Percentiles rank a stretch among this genome's conserved stretches.
These are phyloP conservation scores for Papio anubis DNA, from an alignment of 2,113 vertebrate genomes.

Conservation along the genomic window DNA sequence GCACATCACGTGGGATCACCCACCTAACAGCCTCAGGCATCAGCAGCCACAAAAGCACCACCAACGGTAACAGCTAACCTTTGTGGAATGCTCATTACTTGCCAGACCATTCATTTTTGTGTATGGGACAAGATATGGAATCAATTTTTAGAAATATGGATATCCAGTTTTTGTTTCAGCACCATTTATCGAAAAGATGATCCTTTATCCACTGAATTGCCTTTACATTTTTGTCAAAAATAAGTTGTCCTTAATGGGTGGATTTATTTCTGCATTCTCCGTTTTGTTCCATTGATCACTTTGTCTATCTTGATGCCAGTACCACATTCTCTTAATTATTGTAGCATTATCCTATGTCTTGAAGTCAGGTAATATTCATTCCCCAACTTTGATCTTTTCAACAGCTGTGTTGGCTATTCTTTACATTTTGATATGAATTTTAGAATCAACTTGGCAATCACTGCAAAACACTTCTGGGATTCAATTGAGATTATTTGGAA, in stretches of 20 bases:
- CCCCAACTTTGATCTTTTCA: background rate
- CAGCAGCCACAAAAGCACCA: too few species aligned
- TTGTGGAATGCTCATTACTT: too few species aligned
- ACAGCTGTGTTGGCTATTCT: background rate
- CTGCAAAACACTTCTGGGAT: background rate
- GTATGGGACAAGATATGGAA: background rate
- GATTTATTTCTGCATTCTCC: background rate
- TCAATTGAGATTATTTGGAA: background rate
- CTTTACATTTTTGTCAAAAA: background rate
- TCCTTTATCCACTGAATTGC: background rate
- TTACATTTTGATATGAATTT: background rate
- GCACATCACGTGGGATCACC: background rate
- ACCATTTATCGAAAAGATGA: background rate
- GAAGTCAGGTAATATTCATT: background rate
- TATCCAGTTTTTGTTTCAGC: background rate
- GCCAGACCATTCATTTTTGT: background rate
- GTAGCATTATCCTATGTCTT: background rate
- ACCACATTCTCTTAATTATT: background rate
- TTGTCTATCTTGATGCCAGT: background rate
- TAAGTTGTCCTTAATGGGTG: background rate
- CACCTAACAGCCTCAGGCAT: too few species aligned
- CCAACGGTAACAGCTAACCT: rapidly evolving
- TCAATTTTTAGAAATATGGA: background rate
- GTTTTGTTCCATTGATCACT: background rate
- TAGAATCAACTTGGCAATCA: background rate